Evolutionary conservation across 2,888 invertebrate species (phyloP), one percentile per base, ranked within the genome.

Genomic region (Meandrusa payeni): DNA sequence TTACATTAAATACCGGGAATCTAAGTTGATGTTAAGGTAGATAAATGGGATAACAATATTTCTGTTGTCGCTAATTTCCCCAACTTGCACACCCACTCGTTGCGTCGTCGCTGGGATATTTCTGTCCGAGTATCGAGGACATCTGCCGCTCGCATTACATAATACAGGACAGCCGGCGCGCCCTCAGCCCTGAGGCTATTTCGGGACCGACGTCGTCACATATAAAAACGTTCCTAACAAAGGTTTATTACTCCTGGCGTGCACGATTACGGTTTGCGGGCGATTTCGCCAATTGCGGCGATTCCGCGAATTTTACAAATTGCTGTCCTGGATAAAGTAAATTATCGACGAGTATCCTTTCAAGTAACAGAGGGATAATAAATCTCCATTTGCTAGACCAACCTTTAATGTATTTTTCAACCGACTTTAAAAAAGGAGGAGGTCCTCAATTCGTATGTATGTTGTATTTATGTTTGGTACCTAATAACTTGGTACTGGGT

Each of bases 61-160:
- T n/a, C n/a, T n/a, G n/a, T n/a, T n/a, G n/a, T n/a, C n/a, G n/a
- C n/a, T n/a, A n/a, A n/a, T 15, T 15, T 3, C 15, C 39, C 32
- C 19, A 19, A 51, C 48, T 51, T 57, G 47, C 7, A 33, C 53
- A 50, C 22, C n/a, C 29, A 10, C 31, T n/a, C 17, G 27, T 37
- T 27, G 39, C 46, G 48, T 39, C 48, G 51, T 47, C 47, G 54
- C 59, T 52, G 54, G 55, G 61, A 69, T 69, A 76, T 75, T 70
- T 73, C 69, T 65, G 72, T 61, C 58, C 54, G 50, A 60, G 57
- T 62, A 76, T 73, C 67, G 72, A 61, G 73, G 69, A 72, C 78
- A 64, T 73, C 62, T 61, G 61, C 57, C 52, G 61, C 59, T 75
- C 27, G 20, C 20, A 19, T 41, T 75, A 64, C 62, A 59, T 74